Evolutionary conservation across 2,113 vertebrate species (phyloP).

Genomic region (Nycticorax nycticorax): DNA sequence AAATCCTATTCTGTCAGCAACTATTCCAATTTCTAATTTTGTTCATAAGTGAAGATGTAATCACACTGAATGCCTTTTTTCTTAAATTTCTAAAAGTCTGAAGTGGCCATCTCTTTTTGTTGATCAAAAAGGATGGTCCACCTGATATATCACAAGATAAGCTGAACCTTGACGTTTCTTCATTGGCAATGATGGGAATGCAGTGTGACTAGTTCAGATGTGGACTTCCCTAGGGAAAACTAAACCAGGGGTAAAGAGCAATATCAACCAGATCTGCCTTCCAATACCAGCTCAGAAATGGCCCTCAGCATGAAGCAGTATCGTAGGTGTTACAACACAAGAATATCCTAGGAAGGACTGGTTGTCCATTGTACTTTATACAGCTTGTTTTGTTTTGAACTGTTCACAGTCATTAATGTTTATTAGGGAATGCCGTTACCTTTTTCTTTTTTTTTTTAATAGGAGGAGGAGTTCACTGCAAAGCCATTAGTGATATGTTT

Average conservation of each 20-base stretch:
- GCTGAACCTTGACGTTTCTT: neutral
- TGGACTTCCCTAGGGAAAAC: neutral
- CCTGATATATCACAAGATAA: neutral
- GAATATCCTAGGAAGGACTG: neutral
- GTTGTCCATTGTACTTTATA: neutral
- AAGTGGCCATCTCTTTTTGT: neutral
- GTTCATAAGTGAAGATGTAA: neutral
- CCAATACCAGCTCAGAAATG: neutral
- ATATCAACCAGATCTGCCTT: neutral
- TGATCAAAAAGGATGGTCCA: neutral
- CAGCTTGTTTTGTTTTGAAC: neutral
- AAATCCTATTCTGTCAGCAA: neutral
- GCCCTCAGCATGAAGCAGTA: neutral
- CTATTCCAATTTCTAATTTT: neutral
- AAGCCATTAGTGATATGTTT: rapidly evolving
- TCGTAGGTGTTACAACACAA: neutral
- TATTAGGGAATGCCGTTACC: neutral
- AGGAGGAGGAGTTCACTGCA: neutral
- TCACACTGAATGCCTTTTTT: neutral
- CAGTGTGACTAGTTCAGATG: neutral
- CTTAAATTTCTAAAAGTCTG: neutral
- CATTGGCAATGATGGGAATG: neutral
- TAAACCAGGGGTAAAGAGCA: neutral
- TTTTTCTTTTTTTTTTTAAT: neutral
- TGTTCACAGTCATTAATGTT: neutral